Percentiles rank a stretch among this genome's conserved stretches.
These are phyloP conservation scores for Leptopilina syphax DNA, from an alignment of 2,888 invertebrate species.

Conservation along the genomic window DNA sequence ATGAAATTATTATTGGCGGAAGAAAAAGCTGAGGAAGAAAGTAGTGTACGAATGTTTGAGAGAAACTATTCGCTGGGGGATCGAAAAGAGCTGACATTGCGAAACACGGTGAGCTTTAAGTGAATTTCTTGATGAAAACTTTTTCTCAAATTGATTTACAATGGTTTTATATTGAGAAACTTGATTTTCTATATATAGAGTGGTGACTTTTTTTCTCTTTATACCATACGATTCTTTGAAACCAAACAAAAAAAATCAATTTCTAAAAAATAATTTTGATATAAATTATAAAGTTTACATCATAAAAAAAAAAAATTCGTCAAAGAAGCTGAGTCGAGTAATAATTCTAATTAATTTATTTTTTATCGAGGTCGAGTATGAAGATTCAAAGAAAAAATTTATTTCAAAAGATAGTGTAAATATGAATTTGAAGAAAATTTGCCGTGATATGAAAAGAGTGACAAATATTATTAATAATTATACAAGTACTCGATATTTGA, in stretches of 20 bases:
- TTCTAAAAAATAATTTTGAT: too few relatives aligned
- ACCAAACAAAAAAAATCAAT: too few relatives aligned
- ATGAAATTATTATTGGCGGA: constrained; percentile 11
- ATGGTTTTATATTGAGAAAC: constrained; percentile 5
- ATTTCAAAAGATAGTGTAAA: not conserved
- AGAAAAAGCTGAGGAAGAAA: constrained; percentile 25
- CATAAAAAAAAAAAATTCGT: not conserved
- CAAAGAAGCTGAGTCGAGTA: too few relatives aligned
- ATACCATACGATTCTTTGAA: too few relatives aligned
- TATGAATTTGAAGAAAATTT: constrained; percentile 4
- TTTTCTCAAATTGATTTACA: constrained; percentile 2
- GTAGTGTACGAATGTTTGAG: not conserved
- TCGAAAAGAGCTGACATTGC: constrained; percentile 16
- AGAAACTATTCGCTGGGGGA: constrained; percentile 31
- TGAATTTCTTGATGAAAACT: constrained; percentile 36
- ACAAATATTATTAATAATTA: constrained; percentile 30
- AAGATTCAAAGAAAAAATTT: not conserved
- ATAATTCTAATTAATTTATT: not conserved
- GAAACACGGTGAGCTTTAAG: constrained; percentile 36
- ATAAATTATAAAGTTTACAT: too few relatives aligned
- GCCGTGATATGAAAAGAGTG: constrained; percentile 24
- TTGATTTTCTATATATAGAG: constrained; percentile 9
- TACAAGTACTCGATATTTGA: constrained; percentile 5
- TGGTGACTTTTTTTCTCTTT: not conserved
- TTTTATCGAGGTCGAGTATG: not conserved